Percentiles rank a stretch among this genome's conserved stretches.
phyloP scores from a whole-genome alignment of 92 coral and sea anemone species.

The Parazoanthus swiftii region DNA sequence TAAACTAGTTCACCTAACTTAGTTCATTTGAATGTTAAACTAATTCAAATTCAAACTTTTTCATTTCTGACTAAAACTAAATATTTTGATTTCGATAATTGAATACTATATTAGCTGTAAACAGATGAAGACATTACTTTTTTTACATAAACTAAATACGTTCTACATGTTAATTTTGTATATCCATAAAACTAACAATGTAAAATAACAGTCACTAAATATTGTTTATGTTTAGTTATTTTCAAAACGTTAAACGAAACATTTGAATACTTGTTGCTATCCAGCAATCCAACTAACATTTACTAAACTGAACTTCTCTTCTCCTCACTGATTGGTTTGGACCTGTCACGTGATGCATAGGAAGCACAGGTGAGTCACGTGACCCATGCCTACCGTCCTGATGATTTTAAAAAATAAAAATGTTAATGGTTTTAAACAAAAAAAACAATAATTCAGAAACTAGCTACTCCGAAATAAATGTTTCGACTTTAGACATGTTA shows the following conservation, averaged over 20 bases:
- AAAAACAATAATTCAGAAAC: too few species aligned
- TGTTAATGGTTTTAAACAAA: too few species aligned
- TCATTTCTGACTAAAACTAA: too few species aligned
- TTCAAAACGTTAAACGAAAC: too few species aligned
- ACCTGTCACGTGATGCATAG: slow-evolving; percentile 11
- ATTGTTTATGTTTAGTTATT: background rate
- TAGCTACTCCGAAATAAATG: too few species aligned
- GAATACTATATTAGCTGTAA: too few species aligned
- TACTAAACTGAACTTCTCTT: slow-evolving; percentile 14
- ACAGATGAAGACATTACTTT: too few species aligned
- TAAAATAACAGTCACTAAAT: background rate
- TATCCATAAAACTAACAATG: background rate
- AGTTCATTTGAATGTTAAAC: too few species aligned
- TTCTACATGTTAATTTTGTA: background rate
- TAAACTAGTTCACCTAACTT: too few species aligned
- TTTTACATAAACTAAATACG: too few species aligned
- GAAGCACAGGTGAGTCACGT: slow-evolving; percentile 47
- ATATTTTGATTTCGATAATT: too few species aligned
- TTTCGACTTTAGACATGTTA: background rate
- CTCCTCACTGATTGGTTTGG: slow-evolving; percentile 7
- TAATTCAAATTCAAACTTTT: too few species aligned
- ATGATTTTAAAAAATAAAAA: background rate
- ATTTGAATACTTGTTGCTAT: background rate
- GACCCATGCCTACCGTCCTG: background rate
- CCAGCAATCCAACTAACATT: background rate